Conservation (phyloP, 1,140 invertebrate genomes). For the Drosophila navojoa region DNA sequence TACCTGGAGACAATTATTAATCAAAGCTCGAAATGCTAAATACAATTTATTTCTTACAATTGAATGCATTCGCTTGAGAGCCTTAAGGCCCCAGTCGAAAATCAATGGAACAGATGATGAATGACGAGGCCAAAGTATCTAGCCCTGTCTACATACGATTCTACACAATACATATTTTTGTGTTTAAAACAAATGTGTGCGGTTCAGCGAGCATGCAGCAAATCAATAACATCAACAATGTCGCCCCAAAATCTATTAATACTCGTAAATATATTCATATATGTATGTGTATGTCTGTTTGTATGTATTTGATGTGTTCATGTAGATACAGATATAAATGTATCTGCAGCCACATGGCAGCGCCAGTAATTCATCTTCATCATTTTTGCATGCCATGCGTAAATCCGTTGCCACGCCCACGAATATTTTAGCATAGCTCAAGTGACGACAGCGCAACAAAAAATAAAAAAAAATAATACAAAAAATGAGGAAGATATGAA, state of each 20-base stretch:
- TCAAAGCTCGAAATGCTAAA: constrained; percentile 14
- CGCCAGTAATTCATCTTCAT: constrained; percentile 75
- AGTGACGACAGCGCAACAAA: constrained; percentile 17
- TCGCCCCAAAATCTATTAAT: constrained; percentile 62
- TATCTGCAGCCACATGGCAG: constrained; percentile 37
- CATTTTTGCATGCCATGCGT: constrained; percentile 75
- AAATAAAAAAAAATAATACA: neutral
- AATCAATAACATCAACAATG: constrained; percentile 64
- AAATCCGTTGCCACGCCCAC: constrained; percentile 68
- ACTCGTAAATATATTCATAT: constrained; percentile 25
- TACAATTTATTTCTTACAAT: constrained; percentile 72
- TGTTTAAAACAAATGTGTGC: constrained; percentile 54
- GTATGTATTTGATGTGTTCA: neutral
- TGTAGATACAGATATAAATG: constrained; percentile 17
- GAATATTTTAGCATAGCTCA: constrained; percentile 34
- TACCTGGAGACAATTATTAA: constrained; percentile 41
- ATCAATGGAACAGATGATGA: constrained; percentile 71
- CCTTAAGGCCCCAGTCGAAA: constrained; percentile 22
- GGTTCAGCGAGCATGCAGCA: constrained; percentile 54
- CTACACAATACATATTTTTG: constrained; percentile 2
- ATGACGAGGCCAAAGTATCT: constrained; percentile 55
- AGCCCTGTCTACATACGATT: constrained; percentile 32
- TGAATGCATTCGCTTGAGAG: constrained; percentile 47
- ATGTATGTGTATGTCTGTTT: constrained; percentile 18
- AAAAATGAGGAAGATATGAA: constrained; percentile 34